Evolutionary conservation across 1,140 invertebrate genomes (phyloP), one percentile per base, ranked within the genome.

Genomic region (Bombus superbus): DNA sequence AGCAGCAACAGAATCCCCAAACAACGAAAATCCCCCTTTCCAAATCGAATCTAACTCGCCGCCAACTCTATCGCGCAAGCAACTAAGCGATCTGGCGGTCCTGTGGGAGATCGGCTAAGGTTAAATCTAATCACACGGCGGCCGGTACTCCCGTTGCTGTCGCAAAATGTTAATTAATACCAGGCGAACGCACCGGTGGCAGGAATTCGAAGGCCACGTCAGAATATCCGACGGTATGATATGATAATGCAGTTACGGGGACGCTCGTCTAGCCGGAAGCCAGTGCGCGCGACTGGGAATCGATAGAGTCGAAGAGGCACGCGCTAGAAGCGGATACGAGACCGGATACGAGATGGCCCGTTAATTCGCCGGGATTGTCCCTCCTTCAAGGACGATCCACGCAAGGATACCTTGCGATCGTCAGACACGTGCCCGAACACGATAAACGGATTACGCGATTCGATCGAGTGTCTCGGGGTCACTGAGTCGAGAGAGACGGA

Each of bases 101-200:
- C 47, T 35, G 47, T 0, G 35, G 72, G 71, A 32, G 11, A 74
- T 32, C 42, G 5, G 18, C n/a, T 22, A 11, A 53, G 5, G 18
- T 18, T 11, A 11, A 53, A 47, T 28, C 18, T 47, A 5, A 5
- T 32, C 11, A 25, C 38, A 64, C 0, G 44, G n/a, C 9, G 15
- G 38, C 38, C 75, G 59, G 32, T 28, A 15, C 53, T 83, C 69
- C 40, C 74, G 75, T 81, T 82, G 32, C 57, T 76, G n/a, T 66
- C 71, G 86, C 85, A 85, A 91, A 90, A 89, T 88, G 90, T 87
- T 91, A 93, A 93, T 93, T 93, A 92, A 91, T 92, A 91, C 85
- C 57, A 40, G 62, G 59, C 84, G 85, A 86, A 92, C 89, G 90
- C 79, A 74, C 88, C 81, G 85, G 86, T 91, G 92, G 88, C 92